Conservation (phyloP, 2,888 invertebrate species). For the Papilio elwesi region DNA sequence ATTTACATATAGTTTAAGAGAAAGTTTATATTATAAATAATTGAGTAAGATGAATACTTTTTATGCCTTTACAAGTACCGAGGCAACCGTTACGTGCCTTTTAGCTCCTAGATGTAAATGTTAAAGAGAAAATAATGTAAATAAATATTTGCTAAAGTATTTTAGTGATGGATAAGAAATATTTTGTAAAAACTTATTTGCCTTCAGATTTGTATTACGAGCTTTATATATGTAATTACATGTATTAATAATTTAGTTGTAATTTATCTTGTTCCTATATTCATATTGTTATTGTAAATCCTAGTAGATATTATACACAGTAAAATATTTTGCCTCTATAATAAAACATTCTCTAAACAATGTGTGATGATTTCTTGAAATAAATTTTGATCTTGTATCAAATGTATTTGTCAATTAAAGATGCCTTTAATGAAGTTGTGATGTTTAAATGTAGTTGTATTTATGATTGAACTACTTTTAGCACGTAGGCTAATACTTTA, state of each 20-base stretch:
- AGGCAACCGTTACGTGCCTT: slow-evolving; percentile 42
- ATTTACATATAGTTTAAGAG: slow-evolving; percentile 36
- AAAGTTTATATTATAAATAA: slow-evolving; percentile 32
- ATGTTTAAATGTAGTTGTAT: slow-evolving; percentile 65
- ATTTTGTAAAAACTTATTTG: slow-evolving; percentile 31
- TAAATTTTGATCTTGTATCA: slow-evolving; percentile 7
- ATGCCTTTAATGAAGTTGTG: slow-evolving; percentile 71
- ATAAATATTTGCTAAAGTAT: slow-evolving; percentile 41
- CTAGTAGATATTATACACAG: slow-evolving; percentile 17
- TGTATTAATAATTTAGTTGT: slow-evolving; percentile 16
- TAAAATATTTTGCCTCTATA: slow-evolving; percentile 23
- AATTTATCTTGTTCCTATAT: slow-evolving; percentile 37
- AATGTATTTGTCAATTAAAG: slow-evolving; percentile 41
- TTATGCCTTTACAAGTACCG: slow-evolving; percentile 33
- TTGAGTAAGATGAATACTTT: slow-evolving; percentile 24
- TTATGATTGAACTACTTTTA: slow-evolving; percentile 58
- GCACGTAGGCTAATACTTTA: slow-evolving; percentile 53
- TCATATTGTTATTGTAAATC: slow-evolving; percentile 14
- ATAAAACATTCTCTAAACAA: slow-evolving; percentile 13
- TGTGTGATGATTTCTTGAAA: slow-evolving; percentile 4
- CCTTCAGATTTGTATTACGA: slow-evolving; percentile 33
- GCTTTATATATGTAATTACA: slow-evolving; percentile 33
- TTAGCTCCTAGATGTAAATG: slow-evolving; percentile 5
- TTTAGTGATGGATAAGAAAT: slow-evolving; percentile 30
- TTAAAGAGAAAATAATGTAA: slow-evolving; percentile 17